These are phyloP conservation scores for Sporophila hypoxantha DNA, from an alignment of 2,113 vertebrate genomes.

Conservation along the genomic window DNA sequence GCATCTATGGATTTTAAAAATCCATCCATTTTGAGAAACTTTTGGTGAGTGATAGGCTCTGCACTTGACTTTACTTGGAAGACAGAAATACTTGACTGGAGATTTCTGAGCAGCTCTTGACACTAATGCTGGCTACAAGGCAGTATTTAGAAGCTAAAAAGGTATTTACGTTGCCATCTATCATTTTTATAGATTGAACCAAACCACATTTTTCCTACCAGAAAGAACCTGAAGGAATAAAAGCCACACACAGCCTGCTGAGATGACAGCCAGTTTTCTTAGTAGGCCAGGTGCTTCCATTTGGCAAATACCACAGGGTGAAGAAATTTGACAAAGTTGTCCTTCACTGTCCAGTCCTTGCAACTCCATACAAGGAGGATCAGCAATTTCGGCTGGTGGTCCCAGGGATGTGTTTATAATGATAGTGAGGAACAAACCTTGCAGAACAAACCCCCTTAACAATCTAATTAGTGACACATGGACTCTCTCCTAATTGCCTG, in stretches of 20 bases:
- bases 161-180: not conserved
- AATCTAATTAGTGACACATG: not conserved
- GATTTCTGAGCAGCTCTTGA: not conserved
- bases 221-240: not conserved
- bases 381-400: not conserved
- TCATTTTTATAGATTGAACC: not conserved
- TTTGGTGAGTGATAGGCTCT: not conserved
- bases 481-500: not conserved
- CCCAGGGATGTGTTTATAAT: not conserved
- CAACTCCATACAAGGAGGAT: not conserved
- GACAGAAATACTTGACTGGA: not conserved
- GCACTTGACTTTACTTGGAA: not conserved
- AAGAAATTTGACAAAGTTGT: not conserved
- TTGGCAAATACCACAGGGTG: not conserved
- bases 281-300: not conserved
- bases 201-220: not conserved
- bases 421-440: not conserved
- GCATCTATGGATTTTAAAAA: not conserved
- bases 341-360: not conserved
- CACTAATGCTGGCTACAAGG: not conserved
- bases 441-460: not conserved
- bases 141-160: not conserved
- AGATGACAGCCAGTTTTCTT: not conserved
- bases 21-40: not conserved
- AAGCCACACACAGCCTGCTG: not conserved